phyloP scores from a whole-genome alignment of 1,140 invertebrate genomes.

The Tetragonula clypearis region DNA sequence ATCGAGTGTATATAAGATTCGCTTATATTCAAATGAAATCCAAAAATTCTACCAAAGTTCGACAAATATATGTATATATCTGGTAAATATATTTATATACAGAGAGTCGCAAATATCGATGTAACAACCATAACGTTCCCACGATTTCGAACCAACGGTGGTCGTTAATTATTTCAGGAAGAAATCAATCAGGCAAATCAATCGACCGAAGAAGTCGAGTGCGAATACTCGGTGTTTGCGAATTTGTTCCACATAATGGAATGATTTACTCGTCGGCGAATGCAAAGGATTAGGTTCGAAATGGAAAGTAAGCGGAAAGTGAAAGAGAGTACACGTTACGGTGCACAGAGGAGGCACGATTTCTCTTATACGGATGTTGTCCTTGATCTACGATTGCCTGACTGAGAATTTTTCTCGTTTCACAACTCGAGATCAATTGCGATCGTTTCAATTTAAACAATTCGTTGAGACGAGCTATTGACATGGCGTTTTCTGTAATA shows the following conservation, averaged over 20 bases:
- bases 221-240: background rate
- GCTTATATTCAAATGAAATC: background rate
- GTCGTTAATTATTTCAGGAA: background rate
- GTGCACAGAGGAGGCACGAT: conserved; percentile 38
- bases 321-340: conserved; percentile 61
- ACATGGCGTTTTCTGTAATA: background rate
- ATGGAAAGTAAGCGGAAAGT: conserved; percentile 68
- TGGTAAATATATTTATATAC: background rate
- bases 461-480: background rate
- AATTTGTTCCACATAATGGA: conserved; percentile 2
- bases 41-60: background rate
- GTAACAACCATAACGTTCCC: background rate
- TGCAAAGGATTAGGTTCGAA: conserved; percentile 44
- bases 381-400: background rate
- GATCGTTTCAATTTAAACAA: too few species aligned
- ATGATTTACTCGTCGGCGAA: background rate
- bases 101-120: background rate
- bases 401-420: background rate
- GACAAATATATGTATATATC: background rate
- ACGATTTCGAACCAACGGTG: too few species aligned
- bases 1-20: background rate
- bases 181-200: background rate
- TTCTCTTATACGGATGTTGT: conserved; percentile 50
- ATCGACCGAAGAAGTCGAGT: background rate
- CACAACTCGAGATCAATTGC: background rate